Base-by-base conservation (phyloP, 2,797 vertebrate species). In the Megalops cyprinoides region DNA sequence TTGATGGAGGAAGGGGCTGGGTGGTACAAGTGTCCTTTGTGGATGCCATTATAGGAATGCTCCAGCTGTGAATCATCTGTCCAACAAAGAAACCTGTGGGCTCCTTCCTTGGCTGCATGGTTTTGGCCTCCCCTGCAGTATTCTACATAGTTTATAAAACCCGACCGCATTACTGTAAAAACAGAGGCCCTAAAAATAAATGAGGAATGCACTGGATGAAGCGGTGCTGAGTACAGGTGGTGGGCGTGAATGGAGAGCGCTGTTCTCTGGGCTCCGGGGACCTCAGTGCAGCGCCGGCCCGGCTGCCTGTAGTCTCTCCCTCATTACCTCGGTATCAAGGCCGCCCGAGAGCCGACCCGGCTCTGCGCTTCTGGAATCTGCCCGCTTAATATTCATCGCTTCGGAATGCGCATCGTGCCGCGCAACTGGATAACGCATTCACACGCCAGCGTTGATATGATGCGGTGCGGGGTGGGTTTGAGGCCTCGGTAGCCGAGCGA, bases 41-140 rank as follows among this genome's bases (percentile, higher is more conserved):
- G 73, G 42, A 62, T 44, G 20, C 18, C 28, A 12, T 7, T 23
- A 10, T 73, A 44, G n/a, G 20, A 15, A 60, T 4, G 25, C 28
- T 62, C 44, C 79, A 55, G 74, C 74, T 76, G 79, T 31, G 34
- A 6, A n/a, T 20, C 28, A 56, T 39, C 79, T 10, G 9, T 12
- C 31, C 34, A 18, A 8, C 56, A 51, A 42, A 67, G 56, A 71
- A n/a, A 31, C 28, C 46, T 37, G 28, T 53, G 74, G 28, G 14
- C 25, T 34, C 3, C 20, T 15, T 12, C 74, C 14, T 4, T 2
- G 6, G 49, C 49, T 53, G 6, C 49, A 53, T 53, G 49, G 6
- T 23, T 8, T 2, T 15, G 20, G 31, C 23, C 9, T 18, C 12
- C 31, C 14, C 18, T 53, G 74, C 46, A 48, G 31, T 34, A 39